Conservation (phyloP, 2,797 vertebrate species). For the Myioborus melanocephalus region DNA sequence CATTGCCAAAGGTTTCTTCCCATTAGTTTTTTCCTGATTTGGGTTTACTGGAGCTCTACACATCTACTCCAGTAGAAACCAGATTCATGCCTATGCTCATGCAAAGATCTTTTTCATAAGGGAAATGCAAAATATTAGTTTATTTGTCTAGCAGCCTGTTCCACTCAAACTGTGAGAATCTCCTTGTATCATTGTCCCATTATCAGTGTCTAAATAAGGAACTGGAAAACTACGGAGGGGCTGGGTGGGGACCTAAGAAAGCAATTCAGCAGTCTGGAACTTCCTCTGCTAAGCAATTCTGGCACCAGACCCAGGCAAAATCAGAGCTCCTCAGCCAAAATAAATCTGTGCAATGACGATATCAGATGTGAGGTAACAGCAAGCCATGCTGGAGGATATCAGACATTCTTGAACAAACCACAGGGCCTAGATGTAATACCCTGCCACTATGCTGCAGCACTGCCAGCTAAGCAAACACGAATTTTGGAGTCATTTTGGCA, state of each 20-base stretch:
- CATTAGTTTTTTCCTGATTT: background rate
- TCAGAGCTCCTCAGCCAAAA: conserved; percentile 63
- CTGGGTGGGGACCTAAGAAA: conserved; percentile 71
- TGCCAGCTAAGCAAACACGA: conserved; percentile 45
- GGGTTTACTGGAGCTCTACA: background rate
- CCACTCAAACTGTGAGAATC: conserved; percentile 33
- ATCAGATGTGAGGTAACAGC: conserved; percentile 71
- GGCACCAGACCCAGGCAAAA: conserved; percentile 60
- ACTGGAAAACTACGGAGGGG: conserved; percentile 51
- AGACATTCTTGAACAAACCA: conserved; percentile 66
- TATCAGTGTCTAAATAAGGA: conserved; percentile 66
- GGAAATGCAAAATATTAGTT: background rate
- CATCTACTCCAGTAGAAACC: background rate
- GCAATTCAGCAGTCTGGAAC: conserved; percentile 66
- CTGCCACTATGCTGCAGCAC: background rate
- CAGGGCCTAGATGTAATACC: conserved; percentile 22
- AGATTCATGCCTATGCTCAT: background rate
- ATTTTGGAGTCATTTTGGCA: background rate
- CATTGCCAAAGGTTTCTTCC: background rate
- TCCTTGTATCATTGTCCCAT: conserved; percentile 19
- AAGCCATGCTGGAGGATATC: conserved; percentile 62
- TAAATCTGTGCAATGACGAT: conserved; percentile 62
- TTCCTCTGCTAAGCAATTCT: conserved; percentile 72
- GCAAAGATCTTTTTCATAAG: background rate
- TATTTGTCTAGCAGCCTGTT: background rate